Base-by-base conservation (phyloP, 2,113 vertebrate species). In the Brachyhypopomus occidentalis region DNA sequence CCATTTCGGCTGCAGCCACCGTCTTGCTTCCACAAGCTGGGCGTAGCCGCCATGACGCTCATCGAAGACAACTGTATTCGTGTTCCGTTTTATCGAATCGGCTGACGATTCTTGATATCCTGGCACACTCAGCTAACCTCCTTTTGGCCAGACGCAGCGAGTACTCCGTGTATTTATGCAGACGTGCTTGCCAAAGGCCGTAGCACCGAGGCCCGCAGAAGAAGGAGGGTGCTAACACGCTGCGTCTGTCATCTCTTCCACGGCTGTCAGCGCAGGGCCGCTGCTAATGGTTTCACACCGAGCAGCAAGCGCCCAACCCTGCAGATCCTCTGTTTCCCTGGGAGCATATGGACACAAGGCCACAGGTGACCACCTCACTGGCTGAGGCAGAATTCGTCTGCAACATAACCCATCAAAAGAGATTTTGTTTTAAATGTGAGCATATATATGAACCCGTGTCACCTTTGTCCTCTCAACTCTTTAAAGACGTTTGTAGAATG, bases 111-210 rank as follows among this genome's bases (percentile, higher is more conserved):
- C 19, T 27, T 14, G 23, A 63, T 25, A 22, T 22, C 34, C 17
- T 20, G 0, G 34, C 12, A 41, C 20, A 5, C 9, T 41, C 11
- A 17, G 36, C 20, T 20, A 79, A n/a, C 81, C 83, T 83, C 81
- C 80, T 30, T 88, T 84, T 79, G 71, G 77, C 81, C 55, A 64
- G 70, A 71, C 34, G 70, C 34, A 36, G 58, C 19, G 41, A 59
- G 52, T 64, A 78, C 87, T 76, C 86, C 91, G 90, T 90, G 89
- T 91, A 92, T 91, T 92, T 92, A 80, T 76, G 72, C 84, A 89
- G 88, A 90, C 89, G 81, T 85, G 85, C 86, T 87, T 90, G 87
- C 87, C 85, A 88, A 87, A 75, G 88, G 88, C 91, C 90, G 90
- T 88, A 87, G 64, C 81, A 87, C 73, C 41, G 19, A 83, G 87